Evolutionary conservation across 2,113 vertebrate species (phyloP).

Genomic region (Cinclus mexicanus): DNA sequence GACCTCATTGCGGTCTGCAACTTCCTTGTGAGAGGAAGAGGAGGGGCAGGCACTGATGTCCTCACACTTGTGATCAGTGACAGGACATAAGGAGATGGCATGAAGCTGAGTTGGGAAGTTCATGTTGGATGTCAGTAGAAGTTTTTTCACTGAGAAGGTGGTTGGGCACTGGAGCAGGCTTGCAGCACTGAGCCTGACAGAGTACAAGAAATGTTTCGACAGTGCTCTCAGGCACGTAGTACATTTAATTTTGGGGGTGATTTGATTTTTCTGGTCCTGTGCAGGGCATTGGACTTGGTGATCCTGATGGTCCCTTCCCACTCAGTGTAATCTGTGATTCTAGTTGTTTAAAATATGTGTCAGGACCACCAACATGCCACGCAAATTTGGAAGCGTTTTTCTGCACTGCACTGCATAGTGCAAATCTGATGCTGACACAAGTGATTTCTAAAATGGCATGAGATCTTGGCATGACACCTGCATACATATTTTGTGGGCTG

Average conservation of each 20-base stretch:
- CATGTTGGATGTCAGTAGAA: neutral
- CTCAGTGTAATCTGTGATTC: neutral
- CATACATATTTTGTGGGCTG: neutral
- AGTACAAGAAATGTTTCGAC: neutral
- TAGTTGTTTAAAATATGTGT: neutral
- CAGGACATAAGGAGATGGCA: neutral
- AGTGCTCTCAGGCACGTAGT: neutral
- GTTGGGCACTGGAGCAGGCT: neutral
- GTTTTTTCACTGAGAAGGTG: neutral
- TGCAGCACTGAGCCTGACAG: neutral
- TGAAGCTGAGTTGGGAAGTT: neutral
- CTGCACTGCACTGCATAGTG: neutral
- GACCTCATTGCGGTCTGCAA: neutral
- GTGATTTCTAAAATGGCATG: neutral
- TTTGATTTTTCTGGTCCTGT: neutral
- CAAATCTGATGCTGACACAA: neutral
- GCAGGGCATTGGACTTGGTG: neutral
- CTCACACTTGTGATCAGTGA: neutral
- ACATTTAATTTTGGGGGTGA: neutral
- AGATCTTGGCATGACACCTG: neutral
- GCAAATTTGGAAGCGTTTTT: neutral
- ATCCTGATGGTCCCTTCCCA: neutral
- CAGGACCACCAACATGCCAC: neutral
- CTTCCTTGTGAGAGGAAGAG: neutral
- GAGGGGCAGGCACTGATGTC: neutral